Evolutionary conservation across 35 echinoderm and acorn worm genomes (phyloP), one percentile per base, ranked within the genome.

Genomic region (Stichopus chloronotus): DNA sequence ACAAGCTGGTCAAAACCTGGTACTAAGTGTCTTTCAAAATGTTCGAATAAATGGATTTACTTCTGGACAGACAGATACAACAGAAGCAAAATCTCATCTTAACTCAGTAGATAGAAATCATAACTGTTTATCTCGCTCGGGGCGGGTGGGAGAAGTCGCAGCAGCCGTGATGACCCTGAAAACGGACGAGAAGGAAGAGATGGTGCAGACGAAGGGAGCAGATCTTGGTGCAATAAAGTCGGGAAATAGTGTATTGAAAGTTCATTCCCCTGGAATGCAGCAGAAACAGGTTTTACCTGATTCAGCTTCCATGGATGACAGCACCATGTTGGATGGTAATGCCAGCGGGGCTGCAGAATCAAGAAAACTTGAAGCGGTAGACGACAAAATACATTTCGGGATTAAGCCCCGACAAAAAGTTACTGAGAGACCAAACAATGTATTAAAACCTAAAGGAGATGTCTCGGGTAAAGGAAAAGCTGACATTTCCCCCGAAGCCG

Each of bases 351-450:
- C 12, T 20, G 56, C 6, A 17, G 17, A 58, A 21, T 9, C 17
- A 57, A 56, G 20, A n/a, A 23, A 53, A 53, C 82, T 9, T n/a
- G 25, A 85, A 85, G 43, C 56, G 52, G 82, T 85, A 4, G 57
- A 85, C 20, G 55, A 57, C 22, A 58, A 58, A 85, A 85, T 60
- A 58, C 56, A 85, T 8, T 85, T 85, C 58, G 82, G 82, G 23
- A 5, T 17, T 78, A 78, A 78, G 8, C 14, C 69, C 4, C 17
- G 56, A 58, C 25, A 57, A 58, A 57, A n/a, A 19, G 4, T 12
- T 58, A 19, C 17, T 6, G 82, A 85, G 58, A 58, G n/a, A 58
- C n/a, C 55, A 58, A 23, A 7, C 8, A 58, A 58, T 85, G 55
- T 23, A 23, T 22, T 58, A 0, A 85, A 85, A 58, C 5, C n/a